These are phyloP conservation scores for Palythoa grandiflora DNA, from an alignment of 92 coral and sea anemone species.

Conservation along the genomic window DNA sequence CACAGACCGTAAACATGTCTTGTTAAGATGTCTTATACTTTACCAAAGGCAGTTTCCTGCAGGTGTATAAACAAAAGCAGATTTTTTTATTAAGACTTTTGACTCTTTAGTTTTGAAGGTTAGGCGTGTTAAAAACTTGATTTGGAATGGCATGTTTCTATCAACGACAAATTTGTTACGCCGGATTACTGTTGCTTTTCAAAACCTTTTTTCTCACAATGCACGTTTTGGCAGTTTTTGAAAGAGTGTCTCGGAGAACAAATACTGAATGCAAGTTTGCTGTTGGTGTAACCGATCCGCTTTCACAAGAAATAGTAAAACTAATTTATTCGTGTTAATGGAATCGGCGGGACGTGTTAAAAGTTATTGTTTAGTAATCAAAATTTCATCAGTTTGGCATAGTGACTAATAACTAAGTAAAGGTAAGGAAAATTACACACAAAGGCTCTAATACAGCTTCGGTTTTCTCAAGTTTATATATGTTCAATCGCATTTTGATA, in stretches of 20 bases:
- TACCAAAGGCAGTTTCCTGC: not conserved
- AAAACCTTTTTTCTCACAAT: not conserved
- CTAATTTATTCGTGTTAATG: slow-evolving; percentile 34
- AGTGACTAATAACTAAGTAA: not conserved
- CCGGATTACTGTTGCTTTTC: not conserved
- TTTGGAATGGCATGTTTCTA: not conserved
- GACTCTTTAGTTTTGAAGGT: slow-evolving; percentile 8
- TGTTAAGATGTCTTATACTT: not conserved
- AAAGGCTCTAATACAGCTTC: not conserved
- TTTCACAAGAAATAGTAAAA: slow-evolving; percentile 13
- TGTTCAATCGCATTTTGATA: not conserved
- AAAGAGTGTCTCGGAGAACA: not conserved
- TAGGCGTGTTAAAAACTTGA: not conserved
- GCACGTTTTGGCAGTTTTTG: not conserved
- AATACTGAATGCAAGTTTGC: not conserved
- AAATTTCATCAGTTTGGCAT: not conserved
- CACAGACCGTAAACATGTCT: not conserved
- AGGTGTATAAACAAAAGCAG: slow-evolving; percentile 22
- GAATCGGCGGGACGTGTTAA: slow-evolving; percentile 42
- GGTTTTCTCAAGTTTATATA: not conserved
- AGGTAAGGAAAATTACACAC: not conserved
- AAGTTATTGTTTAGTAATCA: not conserved
- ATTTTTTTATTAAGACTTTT: slow-evolving; percentile 17
- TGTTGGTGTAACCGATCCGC: slow-evolving; percentile 32
- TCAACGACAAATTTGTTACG: not conserved